Evolutionary conservation across 1,140 invertebrate genomes (phyloP), one percentile per base, ranked within the genome.

Genomic region (Melipona quadrifasciata): DNA sequence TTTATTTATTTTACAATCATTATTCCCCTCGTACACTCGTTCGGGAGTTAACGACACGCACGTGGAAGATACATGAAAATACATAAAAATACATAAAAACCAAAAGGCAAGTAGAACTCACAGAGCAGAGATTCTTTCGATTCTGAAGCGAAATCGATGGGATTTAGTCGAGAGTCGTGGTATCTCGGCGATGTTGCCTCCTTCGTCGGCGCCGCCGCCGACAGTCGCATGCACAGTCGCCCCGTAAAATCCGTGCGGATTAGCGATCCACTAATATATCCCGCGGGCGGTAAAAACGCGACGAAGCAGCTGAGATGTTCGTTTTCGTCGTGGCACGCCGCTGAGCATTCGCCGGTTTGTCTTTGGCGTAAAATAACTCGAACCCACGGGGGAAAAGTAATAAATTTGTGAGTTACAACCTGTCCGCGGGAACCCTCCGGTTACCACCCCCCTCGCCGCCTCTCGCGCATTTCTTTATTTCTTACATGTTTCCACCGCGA

Each of bases 251-350:
- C 93, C 92, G 73, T 87, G 84, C 88, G 92, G 93, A 93, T 94
- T 94, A 94, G 90, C 90, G 87, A 79, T 85, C 83, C 89, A 93
- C 92, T 94, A 94, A 94, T 94, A 94, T 93, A 94, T 94, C 91
- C 90, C 88, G 87, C 86, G 86, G 77, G 90, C 76, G 39, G 90
- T 92, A 94, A 94, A 94, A 94, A 94, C 89, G 90, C 91, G 83
- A 71, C 89, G 89, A 87, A 91, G 91, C 93, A 91, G 91, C 93
- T 93, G 94, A 94, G 93, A 91, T 92, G 92, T 93, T 93, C 91
- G 86, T 93, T 31, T 90, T 88, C 85, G 80, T 85, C 64, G 68
- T 87, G 68, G 51, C 86, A 80, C 74, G 70, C 79, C 55, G 24
- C 71, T 57, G 68, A 34, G 64, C 58, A 5, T 47, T 24, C 58